Evolutionary conservation across 37 sponge, comb jelly and placozoan genomes (phyloP), one percentile per base, ranked within the genome.

Genomic region (Spongilla lacustris): DNA sequence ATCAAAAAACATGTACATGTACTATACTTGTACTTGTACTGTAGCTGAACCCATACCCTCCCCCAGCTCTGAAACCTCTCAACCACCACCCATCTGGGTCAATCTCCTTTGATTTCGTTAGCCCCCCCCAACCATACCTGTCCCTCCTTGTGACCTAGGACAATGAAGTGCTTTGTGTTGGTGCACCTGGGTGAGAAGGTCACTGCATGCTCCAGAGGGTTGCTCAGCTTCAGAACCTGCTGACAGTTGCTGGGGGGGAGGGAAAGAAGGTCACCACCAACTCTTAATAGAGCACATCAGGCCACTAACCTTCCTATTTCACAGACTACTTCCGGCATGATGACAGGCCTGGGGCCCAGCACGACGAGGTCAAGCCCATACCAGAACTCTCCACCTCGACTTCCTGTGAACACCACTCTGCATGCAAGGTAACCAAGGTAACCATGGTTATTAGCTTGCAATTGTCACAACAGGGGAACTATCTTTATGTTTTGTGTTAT

Each of bases 321-420:
- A 87, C 92, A 89, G 10, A 73, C 46, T 70, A 93, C 50, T 24
- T 36, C 11, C 12, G 92, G 86, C n/a, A 95, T 35, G 1, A 29
- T 24, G 0, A 90, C 82, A 12, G 90, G 92, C n/a, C 85, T 66
- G 14, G 98, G 98, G 23, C 90, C 80, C 66, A 73, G 48, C 23
- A 94, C 94, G 35, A 68, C 75, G 36, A 97, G 88, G 74, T 80
- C 68, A 68, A 97, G 72, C 66, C 91, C 48, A 68, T 92, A 94
- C 95, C 94, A 93, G 66, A 97, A 86, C 79, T 97, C 98, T 34
- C 93, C 98, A 81, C 84, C 88, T 37, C 82, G 73, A 80, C 79
- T 26, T 32, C 86, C 86, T 35, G 48, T 66, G 50, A 87, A 79
- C 33, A 89, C 75, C 66, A 89, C 78, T 34, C 93, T 85, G 49